phyloP scores from a whole-genome alignment of 2,113 vertebrate species.

The Actenoides hombroni region DNA sequence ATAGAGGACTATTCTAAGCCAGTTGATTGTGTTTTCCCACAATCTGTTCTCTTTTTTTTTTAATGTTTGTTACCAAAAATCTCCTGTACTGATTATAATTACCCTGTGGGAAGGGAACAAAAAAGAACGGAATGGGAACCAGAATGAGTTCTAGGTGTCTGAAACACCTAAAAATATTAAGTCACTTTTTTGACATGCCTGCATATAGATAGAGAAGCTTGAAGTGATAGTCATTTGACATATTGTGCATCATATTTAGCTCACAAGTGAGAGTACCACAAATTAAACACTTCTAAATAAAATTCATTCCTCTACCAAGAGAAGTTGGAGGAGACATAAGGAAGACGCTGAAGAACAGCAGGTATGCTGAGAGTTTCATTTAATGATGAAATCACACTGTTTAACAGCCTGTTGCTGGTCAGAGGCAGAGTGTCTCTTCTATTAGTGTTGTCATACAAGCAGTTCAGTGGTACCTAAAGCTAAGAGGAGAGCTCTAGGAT shows the following conservation, averaged over 20 bases:
- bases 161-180: neutral
- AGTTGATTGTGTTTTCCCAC: neutral
- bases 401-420: neutral
- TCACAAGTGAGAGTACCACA: neutral
- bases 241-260: neutral
- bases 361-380: neutral
- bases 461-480: neutral
- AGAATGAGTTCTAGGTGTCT: neutral
- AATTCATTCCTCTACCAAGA: neutral
- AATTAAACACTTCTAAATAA: neutral
- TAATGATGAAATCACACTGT: neutral
- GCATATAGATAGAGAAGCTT: neutral
- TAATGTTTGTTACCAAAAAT: neutral
- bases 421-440: neutral
- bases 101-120: neutral
- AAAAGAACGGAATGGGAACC: neutral
- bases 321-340: neutral
- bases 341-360: neutral
- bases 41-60: neutral
- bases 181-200: neutral
- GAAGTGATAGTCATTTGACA: neutral
- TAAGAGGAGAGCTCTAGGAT: neutral
- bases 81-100: neutral
- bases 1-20: neutral
- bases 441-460: neutral